Percentiles rank a stretch among this genome's conserved stretches.
phyloP scores from a whole-genome alignment of 2,797 vertebrate species.

The Gephyroberyx darwinii region DNA sequence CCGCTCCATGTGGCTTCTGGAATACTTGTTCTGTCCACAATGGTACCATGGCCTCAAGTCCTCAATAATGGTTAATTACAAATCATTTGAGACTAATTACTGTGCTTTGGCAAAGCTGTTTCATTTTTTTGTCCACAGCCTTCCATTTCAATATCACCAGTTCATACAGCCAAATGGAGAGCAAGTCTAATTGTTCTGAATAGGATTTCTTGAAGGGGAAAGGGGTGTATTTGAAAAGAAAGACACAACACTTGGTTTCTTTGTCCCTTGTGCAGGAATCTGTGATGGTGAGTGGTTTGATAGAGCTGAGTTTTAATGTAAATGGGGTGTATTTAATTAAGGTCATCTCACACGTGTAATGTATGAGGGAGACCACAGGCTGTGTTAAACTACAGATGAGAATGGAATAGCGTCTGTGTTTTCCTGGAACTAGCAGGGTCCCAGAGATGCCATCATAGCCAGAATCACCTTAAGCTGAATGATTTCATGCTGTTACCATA shows the following conservation, averaged over 20 bases:
- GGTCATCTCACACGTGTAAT: neutral
- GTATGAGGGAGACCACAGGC: neutral
- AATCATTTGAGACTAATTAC: neutral
- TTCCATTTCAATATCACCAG: neutral
- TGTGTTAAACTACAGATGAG: neutral
- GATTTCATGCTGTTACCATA: too few relatives aligned
- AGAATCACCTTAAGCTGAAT: too few relatives aligned
- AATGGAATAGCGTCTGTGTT: neutral
- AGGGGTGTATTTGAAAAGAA: too few relatives aligned
- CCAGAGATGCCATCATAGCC: neutral
- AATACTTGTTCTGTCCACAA: neutral
- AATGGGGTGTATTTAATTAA: conserved; percentile 5
- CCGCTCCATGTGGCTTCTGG: conserved; percentile 2
- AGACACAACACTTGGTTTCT: too few relatives aligned
- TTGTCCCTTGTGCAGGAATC: too few relatives aligned
- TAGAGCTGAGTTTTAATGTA: conserved; percentile 8
- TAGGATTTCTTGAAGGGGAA: neutral
- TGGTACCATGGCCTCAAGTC: neutral
- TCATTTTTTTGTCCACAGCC: neutral
- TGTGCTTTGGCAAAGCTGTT: neutral
- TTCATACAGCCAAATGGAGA: neutral
- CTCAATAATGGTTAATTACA: neutral
- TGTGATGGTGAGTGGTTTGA: conserved; percentile 6
- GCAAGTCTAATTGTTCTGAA: neutral
- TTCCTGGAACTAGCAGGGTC: neutral